A percentile compares a stretch with the other conserved stretches of the same genome.
Conservation (phyloP, 2,888 invertebrate genomes). For the Diarsia rubi region DNA sequence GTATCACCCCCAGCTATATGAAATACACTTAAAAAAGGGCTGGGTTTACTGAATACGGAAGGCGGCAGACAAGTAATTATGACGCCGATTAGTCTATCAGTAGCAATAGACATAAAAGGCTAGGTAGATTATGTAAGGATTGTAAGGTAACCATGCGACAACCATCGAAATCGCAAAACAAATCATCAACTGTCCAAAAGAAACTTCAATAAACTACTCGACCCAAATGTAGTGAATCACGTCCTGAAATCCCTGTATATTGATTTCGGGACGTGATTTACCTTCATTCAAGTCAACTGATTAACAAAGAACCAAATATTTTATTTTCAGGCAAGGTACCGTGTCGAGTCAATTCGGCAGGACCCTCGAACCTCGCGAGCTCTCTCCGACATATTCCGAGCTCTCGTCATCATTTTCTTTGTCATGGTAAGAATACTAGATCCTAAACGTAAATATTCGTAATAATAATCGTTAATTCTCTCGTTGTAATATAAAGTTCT, state of each 20-base stretch:
- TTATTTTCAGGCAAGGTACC: conserved; percentile 78
- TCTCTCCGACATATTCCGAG: conserved; percentile 81
- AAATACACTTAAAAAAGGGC: background rate
- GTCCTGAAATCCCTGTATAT: background rate
- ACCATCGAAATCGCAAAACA: background rate
- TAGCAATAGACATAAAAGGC: background rate
- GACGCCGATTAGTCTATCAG: background rate
- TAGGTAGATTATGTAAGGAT: background rate
- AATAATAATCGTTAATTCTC: too few relatives aligned
- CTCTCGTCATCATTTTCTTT: conserved; percentile 85
- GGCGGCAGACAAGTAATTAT: background rate
- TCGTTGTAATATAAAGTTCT: too few relatives aligned
- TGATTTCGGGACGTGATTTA: too few relatives aligned
- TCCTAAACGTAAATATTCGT: background rate
- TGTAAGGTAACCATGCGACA: background rate
- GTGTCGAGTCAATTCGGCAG: conserved; percentile 78
- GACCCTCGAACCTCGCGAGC: conserved; percentile 81
- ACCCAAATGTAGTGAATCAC: background rate
- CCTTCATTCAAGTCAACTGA: background rate
- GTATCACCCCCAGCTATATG: background rate
- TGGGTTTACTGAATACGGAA: background rate
- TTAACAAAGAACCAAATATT: background rate
- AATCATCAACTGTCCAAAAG: too few relatives aligned
- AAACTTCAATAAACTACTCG: too few relatives aligned
- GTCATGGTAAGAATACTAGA: conserved; percentile 79